Conservation (phyloP, 2,797 vertebrate species). For the Miichthys miiuy region DNA sequence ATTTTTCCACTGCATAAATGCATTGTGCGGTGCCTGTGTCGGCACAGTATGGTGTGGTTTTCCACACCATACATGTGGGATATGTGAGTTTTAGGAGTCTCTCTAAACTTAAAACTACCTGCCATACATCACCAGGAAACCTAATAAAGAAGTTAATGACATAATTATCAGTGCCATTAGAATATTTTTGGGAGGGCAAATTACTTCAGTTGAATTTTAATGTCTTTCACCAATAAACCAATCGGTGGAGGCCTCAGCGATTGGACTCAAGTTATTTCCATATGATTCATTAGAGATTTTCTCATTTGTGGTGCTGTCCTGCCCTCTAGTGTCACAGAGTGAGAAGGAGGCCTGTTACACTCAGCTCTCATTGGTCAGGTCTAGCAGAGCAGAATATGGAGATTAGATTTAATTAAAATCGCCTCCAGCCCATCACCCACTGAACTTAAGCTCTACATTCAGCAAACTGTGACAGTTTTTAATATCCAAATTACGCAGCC, state of each 20-base stretch:
- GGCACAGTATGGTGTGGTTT: constrained; percentile 49
- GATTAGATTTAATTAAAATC: constrained; percentile 67
- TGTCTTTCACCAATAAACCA: not conserved
- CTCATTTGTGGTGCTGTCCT: constrained; percentile 23
- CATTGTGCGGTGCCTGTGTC: constrained; percentile 46
- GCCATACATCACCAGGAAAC: not conserved
- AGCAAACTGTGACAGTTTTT: constrained; percentile 60
- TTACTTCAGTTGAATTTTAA: not conserved
- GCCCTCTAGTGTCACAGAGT: constrained; percentile 65
- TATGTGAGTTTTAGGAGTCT: not conserved
- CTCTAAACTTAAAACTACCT: not conserved
- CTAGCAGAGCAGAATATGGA: constrained; percentile 26
- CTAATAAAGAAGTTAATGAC: not conserved
- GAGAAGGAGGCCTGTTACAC: not conserved
- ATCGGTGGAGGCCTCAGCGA: not conserved
- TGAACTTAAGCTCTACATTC: constrained; percentile 54
- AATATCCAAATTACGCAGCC: constrained; percentile 61
- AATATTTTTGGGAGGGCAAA: not conserved
- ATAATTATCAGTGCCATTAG: not conserved
- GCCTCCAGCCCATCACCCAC: constrained; percentile 25
- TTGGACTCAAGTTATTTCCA: not conserved
- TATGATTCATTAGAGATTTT: not conserved
- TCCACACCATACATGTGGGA: not conserved
- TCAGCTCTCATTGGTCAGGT: not conserved
- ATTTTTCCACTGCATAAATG: constrained; percentile 57